Evolutionary conservation across 2,113 vertebrate species (phyloP).

Genomic region (Ictalurus punctatus): DNA sequence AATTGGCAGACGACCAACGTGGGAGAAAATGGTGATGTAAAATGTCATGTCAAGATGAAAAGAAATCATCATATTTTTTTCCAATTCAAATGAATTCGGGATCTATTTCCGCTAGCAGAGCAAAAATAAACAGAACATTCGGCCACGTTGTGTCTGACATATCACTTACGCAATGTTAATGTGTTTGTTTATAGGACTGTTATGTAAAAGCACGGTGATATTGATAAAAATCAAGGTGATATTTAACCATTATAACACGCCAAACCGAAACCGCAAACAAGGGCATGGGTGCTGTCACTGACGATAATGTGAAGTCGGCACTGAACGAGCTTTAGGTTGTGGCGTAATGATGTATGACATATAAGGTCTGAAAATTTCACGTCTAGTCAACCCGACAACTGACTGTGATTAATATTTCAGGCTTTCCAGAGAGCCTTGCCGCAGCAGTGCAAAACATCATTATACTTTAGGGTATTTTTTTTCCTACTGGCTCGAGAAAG

Average conservation of each 20-base stretch:
- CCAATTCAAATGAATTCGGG: no score
- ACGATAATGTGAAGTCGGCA: neutral
- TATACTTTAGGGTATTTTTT: neutral
- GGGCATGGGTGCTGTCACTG: neutral
- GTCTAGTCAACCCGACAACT: neutral
- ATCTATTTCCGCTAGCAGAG: no score
- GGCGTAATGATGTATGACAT: neutral
- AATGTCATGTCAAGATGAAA: no score
- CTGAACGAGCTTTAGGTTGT: neutral
- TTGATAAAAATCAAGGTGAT: neutral
- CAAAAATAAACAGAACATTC: no score
- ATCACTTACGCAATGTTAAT: no score
- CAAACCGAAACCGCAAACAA: neutral
- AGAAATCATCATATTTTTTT: no score
- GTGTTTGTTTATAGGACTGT: no score
- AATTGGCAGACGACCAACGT: neutral
- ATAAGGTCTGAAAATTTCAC: neutral
- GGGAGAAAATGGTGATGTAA: no score
- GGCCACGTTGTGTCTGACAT: no score
- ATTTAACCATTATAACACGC: neutral
- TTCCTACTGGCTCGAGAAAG: neutral
- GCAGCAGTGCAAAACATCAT: neutral
- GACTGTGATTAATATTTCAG: neutral
- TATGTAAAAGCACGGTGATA: no score
- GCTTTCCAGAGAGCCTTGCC: neutral